Conservation (phyloP, 1,140 invertebrate species). For the Batillaria attramentaria region DNA sequence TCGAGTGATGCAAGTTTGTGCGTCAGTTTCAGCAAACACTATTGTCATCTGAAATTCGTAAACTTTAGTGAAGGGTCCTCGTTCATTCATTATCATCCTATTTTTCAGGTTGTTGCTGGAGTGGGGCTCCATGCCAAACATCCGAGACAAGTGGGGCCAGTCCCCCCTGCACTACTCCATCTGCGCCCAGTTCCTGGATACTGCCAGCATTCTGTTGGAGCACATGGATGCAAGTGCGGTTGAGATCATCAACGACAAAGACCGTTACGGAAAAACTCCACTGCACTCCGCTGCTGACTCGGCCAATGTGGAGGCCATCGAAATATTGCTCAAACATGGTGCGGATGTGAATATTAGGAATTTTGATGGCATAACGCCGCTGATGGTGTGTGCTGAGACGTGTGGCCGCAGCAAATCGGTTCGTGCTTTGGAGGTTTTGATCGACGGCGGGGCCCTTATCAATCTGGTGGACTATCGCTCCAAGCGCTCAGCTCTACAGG, state of each 20-base stretch:
- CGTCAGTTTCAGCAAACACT: too few species aligned
- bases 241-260: slow-evolving; percentile 38
- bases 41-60: neutral
- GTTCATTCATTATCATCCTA: neutral
- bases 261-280: slow-evolving; percentile 46
- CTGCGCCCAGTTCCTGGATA: slow-evolving; percentile 41
- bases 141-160: slow-evolving; percentile 52
- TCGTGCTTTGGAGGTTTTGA: slow-evolving; percentile 35
- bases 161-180: slow-evolving; percentile 51
- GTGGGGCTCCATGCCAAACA: slow-evolving; percentile 34
- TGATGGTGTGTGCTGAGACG: slow-evolving; percentile 32
- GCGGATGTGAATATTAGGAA: slow-evolving; percentile 36
- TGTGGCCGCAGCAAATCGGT: slow-evolving; percentile 1
- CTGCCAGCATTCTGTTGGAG: slow-evolving; percentile 72
- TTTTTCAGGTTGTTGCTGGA: slow-evolving; percentile 36
- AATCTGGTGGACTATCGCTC: slow-evolving; percentile 35
- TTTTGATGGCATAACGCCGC: slow-evolving; percentile 44
- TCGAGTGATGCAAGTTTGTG: too few species aligned
- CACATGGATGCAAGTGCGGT: slow-evolving; percentile 34
- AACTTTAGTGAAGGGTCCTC: neutral
- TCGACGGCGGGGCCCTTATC: slow-evolving; percentile 39
- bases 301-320: slow-evolving; percentile 25
- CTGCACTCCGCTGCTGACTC: slow-evolving; percentile 44
- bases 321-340: slow-evolving; percentile 40
- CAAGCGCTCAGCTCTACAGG: slow-evolving; percentile 47